Base-by-base conservation (phyloP, 2,113 vertebrate species). In the Poeciliopsis occidentalis region DNA sequence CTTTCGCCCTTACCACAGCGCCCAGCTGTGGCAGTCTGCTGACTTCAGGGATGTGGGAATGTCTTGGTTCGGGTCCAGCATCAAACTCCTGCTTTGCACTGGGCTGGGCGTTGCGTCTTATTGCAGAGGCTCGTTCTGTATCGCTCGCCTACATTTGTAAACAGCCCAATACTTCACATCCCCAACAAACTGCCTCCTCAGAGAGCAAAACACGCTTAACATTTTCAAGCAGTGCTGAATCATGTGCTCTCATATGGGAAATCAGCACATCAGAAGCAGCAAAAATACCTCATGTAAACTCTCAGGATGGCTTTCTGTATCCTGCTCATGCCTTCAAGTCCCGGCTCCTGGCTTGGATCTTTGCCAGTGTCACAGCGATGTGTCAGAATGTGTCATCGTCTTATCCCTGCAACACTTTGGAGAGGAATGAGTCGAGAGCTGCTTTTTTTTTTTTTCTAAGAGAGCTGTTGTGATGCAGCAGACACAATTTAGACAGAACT, bases 311-410 rank as follows among this genome's bases (percentile, higher is more conserved):
- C 74, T 84, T 77, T 69, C 22, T 13, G 10, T 61, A 32, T 37
- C 65, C 79, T 82, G 73, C 65, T 75, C 76, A 66, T 73, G 79
- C 80, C 79, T 87, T 87, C 78, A 79, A 75, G 82, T 75, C 80
- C 71, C 62, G 54, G 67, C 70, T 72, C 27, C 62, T 11, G 27
- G 71, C 69, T 79, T 71, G 74, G 84, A 71, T 87, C 67, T 19
- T 32, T 64, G 70, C 75, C 73, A 68, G 68, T 66, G 88, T 88
- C 86, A 86, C 68, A 71, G 79, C 79, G 74, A 79, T 29, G 44
- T 85, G 81, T 85, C 75, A 69, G 64, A 68, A 84, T 77, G 70
- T 81, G 81, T 83, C 81, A 83, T 60, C 69, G 31, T 83, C 79
- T 86, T 11, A 79, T 74, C 63, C 73, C 22, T 64, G 80, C 82